phyloP scores from a whole-genome alignment of 2,113 vertebrate species.

The Syngnathus typhle region DNA sequence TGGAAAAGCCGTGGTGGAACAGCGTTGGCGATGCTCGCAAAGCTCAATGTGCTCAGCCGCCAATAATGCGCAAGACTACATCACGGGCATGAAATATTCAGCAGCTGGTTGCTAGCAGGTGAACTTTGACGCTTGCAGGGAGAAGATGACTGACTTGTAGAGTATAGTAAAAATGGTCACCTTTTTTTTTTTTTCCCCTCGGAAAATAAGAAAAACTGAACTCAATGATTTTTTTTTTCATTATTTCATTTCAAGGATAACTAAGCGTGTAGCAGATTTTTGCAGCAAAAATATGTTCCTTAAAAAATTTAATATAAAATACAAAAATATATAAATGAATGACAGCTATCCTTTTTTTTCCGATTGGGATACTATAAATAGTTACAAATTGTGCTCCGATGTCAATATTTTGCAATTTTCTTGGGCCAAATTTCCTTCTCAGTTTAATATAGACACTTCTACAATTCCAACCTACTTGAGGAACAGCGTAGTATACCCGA shows the following conservation, averaged over 20 bases:
- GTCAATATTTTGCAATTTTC: neutral
- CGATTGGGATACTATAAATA: neutral
- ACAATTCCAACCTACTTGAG: too few relatives aligned
- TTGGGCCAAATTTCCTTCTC: neutral
- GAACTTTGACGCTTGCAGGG: slow-evolving; percentile 31
- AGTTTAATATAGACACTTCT: too few relatives aligned
- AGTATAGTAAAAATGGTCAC: neutral
- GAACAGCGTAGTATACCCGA: neutral
- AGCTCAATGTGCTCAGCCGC: slow-evolving; percentile 50
- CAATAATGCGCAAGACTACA: slow-evolving; percentile 60
- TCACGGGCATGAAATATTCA: slow-evolving; percentile 65
- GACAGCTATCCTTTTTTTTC: neutral
- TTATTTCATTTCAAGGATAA: too few relatives aligned
- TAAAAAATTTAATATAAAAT: too few relatives aligned
- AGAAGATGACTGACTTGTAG: neutral
- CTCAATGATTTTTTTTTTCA: too few relatives aligned
- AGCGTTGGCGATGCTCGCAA: slow-evolving; percentile 43
- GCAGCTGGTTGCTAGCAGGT: slow-evolving; percentile 47
- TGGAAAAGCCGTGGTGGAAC: slow-evolving; percentile 50
- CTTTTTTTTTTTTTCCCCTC: too few relatives aligned
- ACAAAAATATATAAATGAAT: too few relatives aligned
- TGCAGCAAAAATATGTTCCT: too few relatives aligned
- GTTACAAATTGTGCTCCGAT: neutral
- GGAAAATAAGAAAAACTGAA: too few relatives aligned
- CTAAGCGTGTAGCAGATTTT: too few relatives aligned